Evolutionary conservation across 2,888 invertebrate species (phyloP).

Genomic region (Oscheius sp.): DNA sequence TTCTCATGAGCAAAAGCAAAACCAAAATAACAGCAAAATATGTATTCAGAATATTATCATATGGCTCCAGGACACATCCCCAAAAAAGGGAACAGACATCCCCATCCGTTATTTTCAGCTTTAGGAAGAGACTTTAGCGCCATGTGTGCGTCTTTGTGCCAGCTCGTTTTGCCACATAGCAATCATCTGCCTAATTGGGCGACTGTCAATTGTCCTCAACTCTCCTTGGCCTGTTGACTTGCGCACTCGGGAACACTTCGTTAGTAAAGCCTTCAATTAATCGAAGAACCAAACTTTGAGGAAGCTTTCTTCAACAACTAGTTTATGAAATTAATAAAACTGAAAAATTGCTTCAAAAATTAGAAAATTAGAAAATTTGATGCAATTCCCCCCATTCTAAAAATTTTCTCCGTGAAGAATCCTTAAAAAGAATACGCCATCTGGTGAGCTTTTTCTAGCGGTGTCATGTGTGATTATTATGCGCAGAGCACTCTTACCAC

Average conservation of each 20-base stretch:
- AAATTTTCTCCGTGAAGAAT: too few relatives aligned
- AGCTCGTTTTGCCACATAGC: conserved; percentile 25
- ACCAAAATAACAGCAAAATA: background rate
- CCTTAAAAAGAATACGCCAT: background rate
- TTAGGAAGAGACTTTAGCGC: background rate
- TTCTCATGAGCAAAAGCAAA: background rate
- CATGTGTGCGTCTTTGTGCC: conserved; percentile 24
- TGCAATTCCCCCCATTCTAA: too few relatives aligned
- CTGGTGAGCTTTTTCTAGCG: conserved; percentile 10
- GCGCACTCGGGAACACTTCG: conserved; percentile 8
- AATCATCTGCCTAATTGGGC: conserved; percentile 27
- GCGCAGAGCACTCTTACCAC: conserved; percentile 20
- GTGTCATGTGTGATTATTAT: conserved; percentile 31
- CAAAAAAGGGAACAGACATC: too few relatives aligned
- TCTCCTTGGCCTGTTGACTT: conserved; percentile 25
- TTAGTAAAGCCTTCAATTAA: conserved; percentile 10
- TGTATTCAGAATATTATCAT: too few relatives aligned
- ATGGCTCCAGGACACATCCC: too few relatives aligned
- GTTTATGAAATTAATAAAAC: too few relatives aligned
- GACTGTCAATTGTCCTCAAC: conserved; percentile 23
- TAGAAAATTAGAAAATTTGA: too few relatives aligned
- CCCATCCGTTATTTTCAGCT: background rate
- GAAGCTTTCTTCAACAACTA: too few relatives aligned
- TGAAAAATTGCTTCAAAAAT: too few relatives aligned
- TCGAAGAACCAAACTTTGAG: too few relatives aligned